Conservation (phyloP, 2,797 vertebrate species). For the Centroberyx gerrardi region DNA sequence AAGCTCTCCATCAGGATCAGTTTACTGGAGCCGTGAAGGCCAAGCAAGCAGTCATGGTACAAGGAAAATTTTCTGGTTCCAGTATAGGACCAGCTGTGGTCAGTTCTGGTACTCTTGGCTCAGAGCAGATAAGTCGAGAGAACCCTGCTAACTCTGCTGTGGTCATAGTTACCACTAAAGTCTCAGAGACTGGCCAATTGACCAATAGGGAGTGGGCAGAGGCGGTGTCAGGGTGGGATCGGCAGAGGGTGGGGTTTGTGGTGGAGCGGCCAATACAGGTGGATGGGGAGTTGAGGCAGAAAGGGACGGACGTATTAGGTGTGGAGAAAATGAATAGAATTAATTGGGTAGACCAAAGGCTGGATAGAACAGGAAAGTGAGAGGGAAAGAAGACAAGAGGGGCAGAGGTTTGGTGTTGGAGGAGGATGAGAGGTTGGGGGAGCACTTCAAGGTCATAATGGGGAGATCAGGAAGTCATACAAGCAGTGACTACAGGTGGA, state of each 20-base stretch:
- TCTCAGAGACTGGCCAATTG: background rate
- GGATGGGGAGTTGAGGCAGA: background rate
- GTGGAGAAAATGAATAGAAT: background rate
- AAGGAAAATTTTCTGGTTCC: background rate
- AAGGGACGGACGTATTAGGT: background rate
- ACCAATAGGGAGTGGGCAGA: constrained; percentile 2
- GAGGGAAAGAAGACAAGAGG: too few relatives aligned
- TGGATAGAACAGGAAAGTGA: background rate
- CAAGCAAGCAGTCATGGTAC: background rate
- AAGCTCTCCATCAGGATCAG: constrained; percentile 25
- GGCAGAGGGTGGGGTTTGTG: constrained; percentile 23
- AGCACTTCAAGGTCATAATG: too few relatives aligned
- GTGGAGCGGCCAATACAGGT: background rate
- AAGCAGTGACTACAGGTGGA: too few relatives aligned
- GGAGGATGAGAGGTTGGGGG: too few relatives aligned
- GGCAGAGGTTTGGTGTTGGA: too few relatives aligned
- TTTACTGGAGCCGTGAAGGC: constrained; percentile 13
- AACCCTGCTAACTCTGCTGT: constrained; percentile 12
- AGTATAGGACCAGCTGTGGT: background rate
- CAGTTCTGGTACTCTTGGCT: background rate
- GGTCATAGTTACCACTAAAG: background rate
- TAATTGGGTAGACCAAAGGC: background rate
- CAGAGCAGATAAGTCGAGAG: constrained; percentile 13
- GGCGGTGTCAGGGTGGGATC: background rate
- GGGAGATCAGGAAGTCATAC: too few relatives aligned